Evolutionary conservation across 1,140 invertebrate genomes (phyloP).

Genomic region (Orussus abietinus): DNA sequence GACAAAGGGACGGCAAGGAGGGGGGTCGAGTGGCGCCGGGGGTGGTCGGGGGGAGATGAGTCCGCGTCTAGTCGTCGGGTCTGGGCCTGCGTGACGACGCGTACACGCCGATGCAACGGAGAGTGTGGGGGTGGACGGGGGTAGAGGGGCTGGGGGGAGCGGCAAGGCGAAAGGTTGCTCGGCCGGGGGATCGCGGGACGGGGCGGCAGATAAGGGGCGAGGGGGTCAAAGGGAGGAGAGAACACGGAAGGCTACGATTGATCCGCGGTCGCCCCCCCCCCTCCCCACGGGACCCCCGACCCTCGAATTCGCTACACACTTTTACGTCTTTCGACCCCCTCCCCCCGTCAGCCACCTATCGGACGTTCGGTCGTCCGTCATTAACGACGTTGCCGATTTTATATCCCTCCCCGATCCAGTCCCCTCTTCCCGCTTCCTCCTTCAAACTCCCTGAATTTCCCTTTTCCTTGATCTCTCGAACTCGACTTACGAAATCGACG

Average conservation of each 20-base stretch:
- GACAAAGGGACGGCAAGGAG: constrained; percentile 17
- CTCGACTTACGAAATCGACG: too few relatives aligned
- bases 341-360: constrained; percentile 8
- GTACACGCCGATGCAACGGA: constrained; percentile 32
- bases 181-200: constrained; percentile 14
- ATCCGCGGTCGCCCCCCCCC: constrained; percentile 42
- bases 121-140: constrained; percentile 8
- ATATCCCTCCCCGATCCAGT: constrained; percentile 3
- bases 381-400: constrained; percentile 9
- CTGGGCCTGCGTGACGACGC: constrained; percentile 51
- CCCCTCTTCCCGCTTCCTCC: not conserved
- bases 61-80: constrained; percentile 39
- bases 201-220: constrained; percentile 18
- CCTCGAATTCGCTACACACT: constrained; percentile 43
- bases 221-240: constrained; percentile 21
- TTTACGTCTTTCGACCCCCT: constrained; percentile 24
- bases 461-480: constrained; percentile 8
- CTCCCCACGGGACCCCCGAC: constrained; percentile 19
- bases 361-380: not conserved
- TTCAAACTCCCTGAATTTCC: not conserved
- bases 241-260: constrained; percentile 49
- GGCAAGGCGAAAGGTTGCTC: constrained; percentile 19
- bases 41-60: constrained; percentile 16
- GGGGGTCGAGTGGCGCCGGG: constrained; percentile 7
- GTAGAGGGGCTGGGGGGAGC: constrained; percentile 28